phyloP scores from a whole-genome alignment of 2,113 vertebrate species.

The Erythrocercus mccallii region DNA sequence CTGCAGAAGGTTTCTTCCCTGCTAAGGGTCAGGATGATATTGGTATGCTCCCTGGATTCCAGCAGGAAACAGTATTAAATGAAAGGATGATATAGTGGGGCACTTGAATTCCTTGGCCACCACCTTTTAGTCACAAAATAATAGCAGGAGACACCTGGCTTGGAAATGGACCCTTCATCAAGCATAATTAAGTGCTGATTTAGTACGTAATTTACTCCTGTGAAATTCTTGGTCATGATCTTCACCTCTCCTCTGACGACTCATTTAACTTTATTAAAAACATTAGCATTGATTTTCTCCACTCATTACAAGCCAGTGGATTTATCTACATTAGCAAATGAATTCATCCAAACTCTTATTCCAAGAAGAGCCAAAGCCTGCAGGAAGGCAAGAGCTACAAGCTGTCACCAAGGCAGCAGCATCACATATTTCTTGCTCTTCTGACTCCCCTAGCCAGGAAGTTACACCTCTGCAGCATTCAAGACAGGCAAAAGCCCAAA shows the following conservation, averaged over 20 bases:
- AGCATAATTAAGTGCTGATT: background rate
- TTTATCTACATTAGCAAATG: background rate
- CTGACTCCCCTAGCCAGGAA: background rate
- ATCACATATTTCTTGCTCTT: background rate
- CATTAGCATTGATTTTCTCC: conserved; percentile 7
- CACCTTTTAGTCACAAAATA: background rate
- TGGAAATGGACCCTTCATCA: background rate
- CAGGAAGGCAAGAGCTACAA: background rate
- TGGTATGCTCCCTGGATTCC: background rate
- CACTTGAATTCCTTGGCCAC: background rate
- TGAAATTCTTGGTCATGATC: background rate
- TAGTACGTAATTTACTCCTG: background rate
- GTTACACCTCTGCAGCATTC: background rate
- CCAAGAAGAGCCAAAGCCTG: background rate
- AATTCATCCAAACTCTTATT: background rate
- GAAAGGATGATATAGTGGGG: background rate
- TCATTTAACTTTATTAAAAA: conserved; percentile 25
- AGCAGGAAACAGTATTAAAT: background rate
- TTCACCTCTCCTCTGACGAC: background rate
- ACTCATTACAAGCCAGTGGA: background rate
- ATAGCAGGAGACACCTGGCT: background rate
- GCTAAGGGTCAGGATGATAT: background rate
- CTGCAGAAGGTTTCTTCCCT: background rate
- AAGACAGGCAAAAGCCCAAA: background rate
- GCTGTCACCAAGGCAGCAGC: background rate